Percentiles rank a stretch among this genome's conserved stretches.
Evolutionary conservation across 2,888 invertebrate species (phyloP).

Genomic region (Pyrochroa serraticornis): DNA sequence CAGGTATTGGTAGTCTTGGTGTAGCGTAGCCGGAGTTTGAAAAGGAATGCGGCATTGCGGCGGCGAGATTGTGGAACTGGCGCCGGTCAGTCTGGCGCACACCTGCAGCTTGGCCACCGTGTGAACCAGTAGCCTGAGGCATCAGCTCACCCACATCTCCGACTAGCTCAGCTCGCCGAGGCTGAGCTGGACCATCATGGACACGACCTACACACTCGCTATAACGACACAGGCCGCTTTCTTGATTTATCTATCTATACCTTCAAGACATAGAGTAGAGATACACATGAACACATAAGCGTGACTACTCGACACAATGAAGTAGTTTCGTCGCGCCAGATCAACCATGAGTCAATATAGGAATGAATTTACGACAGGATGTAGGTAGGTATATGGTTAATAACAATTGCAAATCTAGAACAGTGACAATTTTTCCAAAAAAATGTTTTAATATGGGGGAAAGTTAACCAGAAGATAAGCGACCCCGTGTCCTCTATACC

Average conservation of each 20-base stretch:
- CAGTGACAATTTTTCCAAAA: too few species aligned
- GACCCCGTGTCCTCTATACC: too few species aligned
- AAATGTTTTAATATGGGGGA: too few species aligned
- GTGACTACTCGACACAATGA: background rate
- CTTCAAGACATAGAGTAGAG: background rate
- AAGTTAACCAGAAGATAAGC: too few species aligned
- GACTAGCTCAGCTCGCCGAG: conserved; percentile 10
- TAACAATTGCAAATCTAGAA: too few species aligned
- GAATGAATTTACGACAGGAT: too few species aligned
- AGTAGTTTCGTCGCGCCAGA: too few species aligned
- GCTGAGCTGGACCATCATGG: conserved; percentile 21
- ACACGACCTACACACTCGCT: conserved; percentile 20
- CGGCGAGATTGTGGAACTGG: conserved; percentile 42
- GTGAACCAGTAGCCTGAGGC: conserved; percentile 45
- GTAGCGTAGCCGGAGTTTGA: conserved; percentile 23
- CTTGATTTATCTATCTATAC: conserved; percentile 7
- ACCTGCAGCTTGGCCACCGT: conserved; percentile 55
- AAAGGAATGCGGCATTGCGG: conserved; percentile 41
- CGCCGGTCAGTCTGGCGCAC: conserved; percentile 57
- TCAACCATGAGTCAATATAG: too few species aligned
- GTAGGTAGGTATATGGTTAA: too few species aligned
- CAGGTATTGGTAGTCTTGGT: conserved; percentile 15
- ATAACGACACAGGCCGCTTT: conserved; percentile 5
- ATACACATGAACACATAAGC: background rate
- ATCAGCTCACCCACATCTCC: conserved; percentile 34